Evolutionary conservation across 2,888 invertebrate species (phyloP).

Genomic region (Luffia ferchaultella): DNA sequence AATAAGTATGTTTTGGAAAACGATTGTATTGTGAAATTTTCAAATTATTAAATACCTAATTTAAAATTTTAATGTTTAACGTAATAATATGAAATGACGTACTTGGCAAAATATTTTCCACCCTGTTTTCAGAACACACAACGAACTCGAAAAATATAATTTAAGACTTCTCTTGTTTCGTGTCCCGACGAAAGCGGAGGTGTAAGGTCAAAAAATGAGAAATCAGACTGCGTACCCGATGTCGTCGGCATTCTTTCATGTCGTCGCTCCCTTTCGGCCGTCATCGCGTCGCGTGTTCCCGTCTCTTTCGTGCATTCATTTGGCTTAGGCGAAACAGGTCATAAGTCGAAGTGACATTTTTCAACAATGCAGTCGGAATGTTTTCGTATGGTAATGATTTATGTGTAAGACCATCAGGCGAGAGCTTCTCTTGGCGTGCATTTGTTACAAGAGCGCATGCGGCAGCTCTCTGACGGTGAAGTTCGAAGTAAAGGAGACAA

Average conservation of each 20-base stretch:
- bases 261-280: conserved; percentile 30
- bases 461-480: conserved; percentile 23
- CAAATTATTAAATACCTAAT: too few species aligned
- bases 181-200: neutral
- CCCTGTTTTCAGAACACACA: too few species aligned
- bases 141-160: neutral
- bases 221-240: conserved; percentile 8
- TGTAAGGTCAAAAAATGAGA: neutral
- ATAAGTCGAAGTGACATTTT: conserved; percentile 62
- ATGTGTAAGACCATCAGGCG: conserved; percentile 50
- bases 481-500: conserved; percentile 35
- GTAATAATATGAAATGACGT: too few species aligned
- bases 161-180: neutral
- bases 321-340: conserved; percentile 57
- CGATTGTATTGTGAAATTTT: too few species aligned
- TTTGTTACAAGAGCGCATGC: too few species aligned
- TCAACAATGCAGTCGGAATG: conserved; percentile 61
- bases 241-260: conserved; percentile 49
- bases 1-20: too few species aligned
- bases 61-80: too few species aligned
- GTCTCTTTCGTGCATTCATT: conserved; percentile 47
- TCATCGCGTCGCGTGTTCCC: conserved; percentile 26
- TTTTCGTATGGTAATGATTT: conserved; percentile 65
- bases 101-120: too few species aligned
- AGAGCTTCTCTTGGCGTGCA: conserved; percentile 22